phyloP scores from a whole-genome alignment of 2,113 vertebrate genomes.

The Psittacara wagleri region DNA sequence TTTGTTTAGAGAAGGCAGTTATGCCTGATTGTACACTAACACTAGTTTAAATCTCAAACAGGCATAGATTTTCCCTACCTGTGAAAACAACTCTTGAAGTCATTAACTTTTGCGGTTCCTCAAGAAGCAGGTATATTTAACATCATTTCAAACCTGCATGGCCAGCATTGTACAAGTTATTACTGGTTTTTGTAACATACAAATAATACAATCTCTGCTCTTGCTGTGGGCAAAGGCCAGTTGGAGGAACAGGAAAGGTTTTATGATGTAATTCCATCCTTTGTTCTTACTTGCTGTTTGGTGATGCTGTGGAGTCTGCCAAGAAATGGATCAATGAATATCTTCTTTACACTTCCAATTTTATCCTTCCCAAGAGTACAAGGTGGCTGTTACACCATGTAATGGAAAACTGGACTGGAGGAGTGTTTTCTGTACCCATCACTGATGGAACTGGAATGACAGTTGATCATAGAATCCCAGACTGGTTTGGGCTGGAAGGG shows the following conservation, averaged over 20 bases:
- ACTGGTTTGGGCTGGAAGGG: background rate
- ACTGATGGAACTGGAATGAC: background rate
- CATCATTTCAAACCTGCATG: conserved; percentile 48
- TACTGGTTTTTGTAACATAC: background rate
- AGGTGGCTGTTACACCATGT: background rate
- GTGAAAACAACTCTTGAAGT: conserved; percentile 67
- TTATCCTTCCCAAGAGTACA: background rate
- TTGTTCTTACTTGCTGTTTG: background rate
- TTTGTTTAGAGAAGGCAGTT: conserved; percentile 56
- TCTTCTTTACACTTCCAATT: background rate
- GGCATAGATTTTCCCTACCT: conserved; percentile 67
- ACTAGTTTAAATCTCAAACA: conserved; percentile 39
- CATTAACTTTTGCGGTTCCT: conserved; percentile 55
- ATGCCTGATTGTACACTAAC: conserved; percentile 65
- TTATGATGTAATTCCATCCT: background rate
- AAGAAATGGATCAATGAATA: background rate
- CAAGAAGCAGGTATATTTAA: conserved; percentile 54
- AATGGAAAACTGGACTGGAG: conserved; percentile 23
- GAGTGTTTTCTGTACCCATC: background rate
- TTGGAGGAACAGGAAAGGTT: background rate
- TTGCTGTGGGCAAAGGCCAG: background rate
- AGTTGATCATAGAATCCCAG: background rate
- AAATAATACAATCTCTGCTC: background rate
- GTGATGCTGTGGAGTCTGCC: background rate
- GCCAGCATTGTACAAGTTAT: conserved; percentile 2